phyloP scores from a whole-genome alignment of 2,888 invertebrate genomes.

The Masnerella sp. region DNA sequence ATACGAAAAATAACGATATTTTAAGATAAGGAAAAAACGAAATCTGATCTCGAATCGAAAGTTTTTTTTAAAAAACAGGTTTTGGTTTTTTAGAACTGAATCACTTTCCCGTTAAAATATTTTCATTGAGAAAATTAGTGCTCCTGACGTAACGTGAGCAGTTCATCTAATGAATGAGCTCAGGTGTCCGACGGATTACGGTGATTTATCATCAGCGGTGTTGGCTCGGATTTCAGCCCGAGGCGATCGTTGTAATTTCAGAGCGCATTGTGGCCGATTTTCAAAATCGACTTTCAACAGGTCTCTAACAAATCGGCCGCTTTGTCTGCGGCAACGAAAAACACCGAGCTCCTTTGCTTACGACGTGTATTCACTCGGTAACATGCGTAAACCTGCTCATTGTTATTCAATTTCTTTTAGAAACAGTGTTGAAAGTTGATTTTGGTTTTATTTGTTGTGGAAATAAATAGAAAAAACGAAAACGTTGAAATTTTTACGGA shows the following conservation, averaged over 20 bases:
- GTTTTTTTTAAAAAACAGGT: no score
- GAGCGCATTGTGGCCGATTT: slow-evolving; percentile 10
- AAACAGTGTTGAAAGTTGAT: background rate
- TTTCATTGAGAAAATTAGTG: slow-evolving; percentile 26
- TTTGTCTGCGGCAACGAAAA: background rate
- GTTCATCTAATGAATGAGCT: slow-evolving; percentile 24
- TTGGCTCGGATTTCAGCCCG: slow-evolving; percentile 1
- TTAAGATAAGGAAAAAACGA: no score
- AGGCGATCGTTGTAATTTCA: slow-evolving; percentile 6
- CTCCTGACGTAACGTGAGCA: slow-evolving; percentile 21
- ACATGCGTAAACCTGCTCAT: no score
- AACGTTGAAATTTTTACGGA: no score
- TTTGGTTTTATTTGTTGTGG: no score
- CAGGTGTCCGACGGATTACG: slow-evolving; percentile 5
- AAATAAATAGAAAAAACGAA: no score
- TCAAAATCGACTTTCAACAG: slow-evolving; percentile 25
- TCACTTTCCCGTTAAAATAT: background rate
- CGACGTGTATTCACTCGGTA: no score
- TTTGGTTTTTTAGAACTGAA: no score
- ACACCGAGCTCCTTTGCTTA: slow-evolving; percentile 1
- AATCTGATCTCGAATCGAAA: no score
- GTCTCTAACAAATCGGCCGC: slow-evolving; percentile 13
- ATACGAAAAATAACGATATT: no score
- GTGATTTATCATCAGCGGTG: slow-evolving; percentile 26
- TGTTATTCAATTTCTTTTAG: background rate